phyloP scores from a whole-genome alignment of 2,888 invertebrate species.

The Aphrophora alni region DNA sequence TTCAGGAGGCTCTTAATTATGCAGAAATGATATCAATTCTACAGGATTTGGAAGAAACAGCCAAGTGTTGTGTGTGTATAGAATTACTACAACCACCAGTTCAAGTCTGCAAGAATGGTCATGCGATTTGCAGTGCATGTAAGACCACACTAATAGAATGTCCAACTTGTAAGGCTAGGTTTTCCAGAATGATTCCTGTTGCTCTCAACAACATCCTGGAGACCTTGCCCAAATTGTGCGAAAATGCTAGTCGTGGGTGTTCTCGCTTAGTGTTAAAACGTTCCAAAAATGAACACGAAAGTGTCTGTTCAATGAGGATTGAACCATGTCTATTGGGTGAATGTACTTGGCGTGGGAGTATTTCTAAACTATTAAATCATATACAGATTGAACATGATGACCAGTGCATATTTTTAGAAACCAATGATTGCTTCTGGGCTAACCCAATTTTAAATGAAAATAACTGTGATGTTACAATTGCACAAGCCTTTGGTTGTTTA shows the following conservation, averaged over 20 bases:
- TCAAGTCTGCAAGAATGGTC: neutral
- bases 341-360: neutral
- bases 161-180: neutral
- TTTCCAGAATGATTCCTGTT: neutral
- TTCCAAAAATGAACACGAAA: neutral
- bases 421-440: neutral
- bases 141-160: neutral
- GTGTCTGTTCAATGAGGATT: neutral
- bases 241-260: neutral
- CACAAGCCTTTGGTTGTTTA: neutral
- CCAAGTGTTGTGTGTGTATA: neutral
- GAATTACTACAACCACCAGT: neutral
- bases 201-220: neutral
- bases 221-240: neutral
- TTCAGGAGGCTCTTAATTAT: neutral
- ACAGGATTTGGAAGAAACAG: neutral
- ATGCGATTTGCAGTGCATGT: neutral
- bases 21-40: neutral
- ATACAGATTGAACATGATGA: neutral
- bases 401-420: neutral
- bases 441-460: neutral
- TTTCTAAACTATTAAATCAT: neutral
- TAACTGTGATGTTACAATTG: neutral
- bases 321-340: neutral
- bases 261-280: neutral